Evolutionary conservation across 2,888 invertebrate genomes (phyloP).

Genomic region (Parapristionchus giblindavisi): DNA sequence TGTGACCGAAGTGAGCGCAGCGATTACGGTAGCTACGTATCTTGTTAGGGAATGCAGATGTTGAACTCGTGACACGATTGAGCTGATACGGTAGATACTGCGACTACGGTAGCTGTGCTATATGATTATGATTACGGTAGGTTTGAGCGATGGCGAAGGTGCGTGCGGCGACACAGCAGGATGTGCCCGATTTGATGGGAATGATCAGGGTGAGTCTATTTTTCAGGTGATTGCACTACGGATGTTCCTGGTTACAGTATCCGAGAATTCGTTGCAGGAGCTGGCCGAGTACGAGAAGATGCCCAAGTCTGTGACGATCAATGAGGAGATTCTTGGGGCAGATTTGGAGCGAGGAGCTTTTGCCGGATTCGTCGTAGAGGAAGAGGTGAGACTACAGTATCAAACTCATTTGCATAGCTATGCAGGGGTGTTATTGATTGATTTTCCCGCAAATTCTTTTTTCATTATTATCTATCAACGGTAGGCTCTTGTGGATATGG

Average conservation of each 20-base stretch:
- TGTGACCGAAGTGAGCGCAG: too few relatives aligned
- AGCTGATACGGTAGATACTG: too few relatives aligned
- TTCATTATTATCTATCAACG: too few relatives aligned
- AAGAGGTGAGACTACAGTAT: slow-evolving; percentile 9
- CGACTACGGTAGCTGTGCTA: too few relatives aligned
- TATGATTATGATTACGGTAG: slow-evolving; percentile 18
- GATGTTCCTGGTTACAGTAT: slow-evolving; percentile 3
- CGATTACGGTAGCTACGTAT: too few relatives aligned
- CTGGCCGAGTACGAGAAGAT: slow-evolving; percentile 59
- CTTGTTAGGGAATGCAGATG: too few relatives aligned
- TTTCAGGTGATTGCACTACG: background rate
- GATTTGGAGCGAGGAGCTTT: slow-evolving; percentile 47
- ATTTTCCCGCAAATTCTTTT: background rate
- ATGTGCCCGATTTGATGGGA: slow-evolving; percentile 23
- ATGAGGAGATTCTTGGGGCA: slow-evolving; percentile 41
- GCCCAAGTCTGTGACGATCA: slow-evolving; percentile 48
- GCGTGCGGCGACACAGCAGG: slow-evolving; percentile 4
- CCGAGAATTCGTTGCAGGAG: slow-evolving; percentile 43
- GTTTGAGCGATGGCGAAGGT: slow-evolving; percentile 1
- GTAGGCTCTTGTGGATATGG: too few relatives aligned
- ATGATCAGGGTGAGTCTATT: slow-evolving; percentile 30
- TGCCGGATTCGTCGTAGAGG: slow-evolving; percentile 46
- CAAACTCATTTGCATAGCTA: background rate
- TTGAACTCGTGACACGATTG: too few relatives aligned
- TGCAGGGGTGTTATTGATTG: background rate